Conservation (phyloP, 2,888 invertebrate species). For the Drosophila neotestacea region DNA sequence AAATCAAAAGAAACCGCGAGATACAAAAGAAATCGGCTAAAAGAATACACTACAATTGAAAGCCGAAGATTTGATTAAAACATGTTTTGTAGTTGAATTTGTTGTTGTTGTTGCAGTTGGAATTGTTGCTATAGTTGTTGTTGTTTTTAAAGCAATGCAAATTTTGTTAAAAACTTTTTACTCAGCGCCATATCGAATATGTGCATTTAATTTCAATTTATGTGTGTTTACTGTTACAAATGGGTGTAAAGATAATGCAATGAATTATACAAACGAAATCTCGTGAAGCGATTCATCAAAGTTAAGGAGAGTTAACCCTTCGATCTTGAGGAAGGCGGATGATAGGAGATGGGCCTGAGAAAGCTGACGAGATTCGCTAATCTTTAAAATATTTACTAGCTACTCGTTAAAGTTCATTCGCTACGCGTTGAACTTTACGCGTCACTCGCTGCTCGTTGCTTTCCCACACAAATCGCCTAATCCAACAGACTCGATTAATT, state of each 20-base stretch:
- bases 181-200: conserved; percentile 32
- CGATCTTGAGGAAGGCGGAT: neutral
- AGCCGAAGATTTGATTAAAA: conserved; percentile 39
- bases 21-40: conserved; percentile 4
- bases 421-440: no score
- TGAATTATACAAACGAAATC: conserved; percentile 53
- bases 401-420: conserved; percentile 1
- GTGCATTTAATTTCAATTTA: conserved; percentile 44
- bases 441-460: no score
- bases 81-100: conserved; percentile 7
- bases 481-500: conserved; percentile 6
- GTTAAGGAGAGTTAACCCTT: conserved; percentile 3
- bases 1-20: conserved; percentile 22
- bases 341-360: no score
- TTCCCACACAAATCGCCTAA: neutral
- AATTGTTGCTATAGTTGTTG: neutral
- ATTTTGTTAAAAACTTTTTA: conserved; percentile 8
- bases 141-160: conserved; percentile 12
- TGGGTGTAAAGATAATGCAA: conserved; percentile 38
- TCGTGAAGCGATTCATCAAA: conserved; percentile 31
- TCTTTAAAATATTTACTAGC: no score
- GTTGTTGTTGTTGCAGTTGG: conserved; percentile 9
- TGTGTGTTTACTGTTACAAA: conserved; percentile 49
- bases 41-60: conserved; percentile 51
- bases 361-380: neutral